phyloP scores from a whole-genome alignment of 2,797 vertebrate species.

The Rhynchonycteris naso region DNA sequence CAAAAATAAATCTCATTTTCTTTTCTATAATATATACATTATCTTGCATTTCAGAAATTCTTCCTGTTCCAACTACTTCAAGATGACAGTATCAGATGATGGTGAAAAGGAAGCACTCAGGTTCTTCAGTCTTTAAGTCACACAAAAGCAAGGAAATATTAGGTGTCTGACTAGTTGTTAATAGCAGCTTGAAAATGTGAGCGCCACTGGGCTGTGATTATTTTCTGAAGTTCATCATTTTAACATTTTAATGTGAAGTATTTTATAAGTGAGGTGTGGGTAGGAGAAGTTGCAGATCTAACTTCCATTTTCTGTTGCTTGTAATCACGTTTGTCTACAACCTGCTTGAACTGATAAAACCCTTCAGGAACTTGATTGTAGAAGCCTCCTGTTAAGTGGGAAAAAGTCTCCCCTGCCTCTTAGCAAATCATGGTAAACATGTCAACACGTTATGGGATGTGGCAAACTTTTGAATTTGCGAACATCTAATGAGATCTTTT shows the following conservation, averaged over 20 bases:
- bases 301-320: not conserved
- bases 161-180: constrained; percentile 38
- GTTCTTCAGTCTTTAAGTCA: not conserved
- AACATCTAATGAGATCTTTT: constrained; percentile 55
- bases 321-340: constrained; percentile 26
- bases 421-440: constrained; percentile 58
- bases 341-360: constrained; percentile 56
- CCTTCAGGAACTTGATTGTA: not conserved
- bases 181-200: constrained; percentile 8
- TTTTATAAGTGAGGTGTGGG: not conserved
- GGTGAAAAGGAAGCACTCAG: not conserved
- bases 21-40: not conserved
- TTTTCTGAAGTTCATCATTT: constrained; percentile 49
- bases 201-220: not conserved
- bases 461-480: constrained; percentile 34
- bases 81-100: not conserved
- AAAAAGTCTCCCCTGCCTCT: constrained; percentile 5
- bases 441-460: constrained; percentile 39
- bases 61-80: not conserved
- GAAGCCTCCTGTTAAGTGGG: constrained; percentile 43
- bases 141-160: not conserved
- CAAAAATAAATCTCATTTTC: not conserved
- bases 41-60: not conserved
- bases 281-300: not conserved
- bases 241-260: constrained; percentile 24